These are phyloP conservation scores for Rhingia rostrata DNA, from an alignment of 2,888 invertebrate species.

Conservation along the genomic window DNA sequence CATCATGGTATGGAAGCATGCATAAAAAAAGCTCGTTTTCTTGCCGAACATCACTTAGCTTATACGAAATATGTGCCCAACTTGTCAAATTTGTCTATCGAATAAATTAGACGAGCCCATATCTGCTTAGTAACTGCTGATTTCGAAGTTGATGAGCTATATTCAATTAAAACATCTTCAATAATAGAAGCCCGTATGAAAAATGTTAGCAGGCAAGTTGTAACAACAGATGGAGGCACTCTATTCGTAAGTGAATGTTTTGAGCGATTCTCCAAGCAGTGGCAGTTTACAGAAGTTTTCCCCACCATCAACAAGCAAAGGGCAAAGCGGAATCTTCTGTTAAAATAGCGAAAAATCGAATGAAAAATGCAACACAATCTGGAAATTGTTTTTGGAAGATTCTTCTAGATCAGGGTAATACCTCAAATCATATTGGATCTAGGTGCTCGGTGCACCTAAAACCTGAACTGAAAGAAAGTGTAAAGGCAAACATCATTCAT, in stretches of 20 bases:
- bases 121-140: conserved; percentile 76
- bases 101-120: conserved; percentile 53
- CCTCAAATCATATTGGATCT: conserved; percentile 10
- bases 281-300: conserved; percentile 17
- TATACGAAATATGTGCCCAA: conserved; percentile 54
- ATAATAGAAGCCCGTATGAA: conserved; percentile 4
- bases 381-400: conserved; percentile 22
- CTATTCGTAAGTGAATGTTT: conserved; percentile 10
- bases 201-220: conserved; percentile 23
- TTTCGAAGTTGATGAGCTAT: conserved; percentile 66
- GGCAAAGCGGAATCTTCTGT: conserved; percentile 10
- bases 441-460: conserved; percentile 20
- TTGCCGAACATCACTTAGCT: conserved; percentile 69
- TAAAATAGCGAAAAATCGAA: conserved; percentile 20
- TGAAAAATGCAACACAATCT: conserved; percentile 14
- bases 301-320: conserved; percentile 33
- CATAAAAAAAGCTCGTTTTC: conserved; percentile 69
- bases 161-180: not conserved
- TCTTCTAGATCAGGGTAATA: conserved; percentile 16
- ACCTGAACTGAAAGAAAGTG: not conserved
- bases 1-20: conserved; percentile 31
- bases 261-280: conserved; percentile 58
- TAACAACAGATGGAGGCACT: conserved; percentile 23
- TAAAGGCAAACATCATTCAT: conserved; percentile 7
- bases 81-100: conserved; percentile 61